Percentiles rank a stretch among this genome's conserved stretches.
Conservation (phyloP, 1,140 invertebrate species). For the Cepaea nemoralis region DNA sequence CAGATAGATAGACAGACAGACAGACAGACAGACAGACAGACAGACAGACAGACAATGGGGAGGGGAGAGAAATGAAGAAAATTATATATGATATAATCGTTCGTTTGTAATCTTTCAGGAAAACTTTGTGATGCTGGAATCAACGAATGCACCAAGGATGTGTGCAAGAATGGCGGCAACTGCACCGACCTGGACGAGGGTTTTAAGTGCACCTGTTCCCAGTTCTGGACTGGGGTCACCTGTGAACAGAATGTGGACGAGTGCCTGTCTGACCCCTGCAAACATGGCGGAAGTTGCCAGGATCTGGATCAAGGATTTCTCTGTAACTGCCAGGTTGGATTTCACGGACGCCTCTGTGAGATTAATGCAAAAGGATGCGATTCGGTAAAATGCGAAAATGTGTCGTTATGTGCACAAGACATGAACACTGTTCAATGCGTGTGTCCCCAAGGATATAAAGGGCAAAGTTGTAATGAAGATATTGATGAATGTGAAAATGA, state of each 20-base stretch:
- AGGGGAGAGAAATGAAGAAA: too few species aligned
- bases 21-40: too few species aligned
- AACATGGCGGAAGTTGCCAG: conserved; percentile 50
- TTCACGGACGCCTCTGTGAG: conserved; percentile 41
- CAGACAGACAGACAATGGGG: too few species aligned
- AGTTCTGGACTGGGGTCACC: conserved; percentile 33
- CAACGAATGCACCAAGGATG: conserved; percentile 75
- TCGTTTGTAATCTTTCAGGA: too few species aligned
- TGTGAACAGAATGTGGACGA: conserved; percentile 48
- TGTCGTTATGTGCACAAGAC: conserved; percentile 44
- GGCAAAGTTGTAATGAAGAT: conserved; percentile 83
- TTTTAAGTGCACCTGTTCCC: conserved; percentile 83
- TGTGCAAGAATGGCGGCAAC: conserved; percentile 86
- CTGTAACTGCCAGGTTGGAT: conserved; percentile 82
- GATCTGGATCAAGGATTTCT: conserved; percentile 44
- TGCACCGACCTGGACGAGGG: conserved; percentile 80
- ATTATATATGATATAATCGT: too few species aligned
- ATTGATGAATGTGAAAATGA: conserved; percentile 59
- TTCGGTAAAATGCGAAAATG: conserved; percentile 48
- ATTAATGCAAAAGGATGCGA: conserved; percentile 50
- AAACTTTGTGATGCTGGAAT: conserved; percentile 49
- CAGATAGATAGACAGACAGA: too few species aligned
- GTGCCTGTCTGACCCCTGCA: conserved; percentile 52
- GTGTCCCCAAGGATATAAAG: conserved; percentile 91
- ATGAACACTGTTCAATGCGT: conserved; percentile 74